A percentile compares a stretch with the other conserved stretches of the same genome.
These are phyloP conservation scores for Cliona cf. orientalis DNA, from an alignment of 37 sponge, comb jelly and placozoan genomes.

Conservation along the genomic window DNA sequence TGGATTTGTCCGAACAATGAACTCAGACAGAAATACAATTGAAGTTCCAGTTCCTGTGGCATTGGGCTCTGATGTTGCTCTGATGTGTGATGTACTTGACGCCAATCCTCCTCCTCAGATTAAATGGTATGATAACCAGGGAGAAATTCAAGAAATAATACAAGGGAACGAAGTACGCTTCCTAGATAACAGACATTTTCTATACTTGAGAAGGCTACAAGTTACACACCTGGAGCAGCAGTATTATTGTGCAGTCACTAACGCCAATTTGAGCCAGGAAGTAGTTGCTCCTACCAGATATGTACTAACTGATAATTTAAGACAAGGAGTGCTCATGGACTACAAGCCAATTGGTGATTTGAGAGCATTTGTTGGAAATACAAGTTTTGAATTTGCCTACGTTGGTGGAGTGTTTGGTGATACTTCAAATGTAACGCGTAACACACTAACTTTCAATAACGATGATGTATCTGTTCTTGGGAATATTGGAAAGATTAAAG, in stretches of 20 bases:
- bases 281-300: background rate
- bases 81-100: slow-evolving; percentile 27
- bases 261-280: background rate
- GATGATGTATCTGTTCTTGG: background rate
- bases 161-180: background rate
- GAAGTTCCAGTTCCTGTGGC: background rate
- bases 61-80: background rate
- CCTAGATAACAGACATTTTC: slow-evolving; percentile 28
- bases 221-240: background rate
- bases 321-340: background rate
- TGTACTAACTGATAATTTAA: background rate
- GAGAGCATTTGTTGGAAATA: background rate
- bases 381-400: background rate
- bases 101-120: slow-evolving; percentile 24
- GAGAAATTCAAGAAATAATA: background rate
- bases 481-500: background rate
- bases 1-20: slow-evolving; percentile 29
- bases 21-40: no score
- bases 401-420: background rate
- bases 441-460: no score
- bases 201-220: slow-evolving; percentile 13
- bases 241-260: slow-evolving; percentile 56
- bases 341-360: slow-evolving; percentile 34
- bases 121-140: background rate
- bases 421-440: no score